Evolutionary conservation across 2,797 vertebrate genomes (phyloP), one percentile per base, ranked within the genome.

Genomic region (Sebastes iracundus): DNA sequence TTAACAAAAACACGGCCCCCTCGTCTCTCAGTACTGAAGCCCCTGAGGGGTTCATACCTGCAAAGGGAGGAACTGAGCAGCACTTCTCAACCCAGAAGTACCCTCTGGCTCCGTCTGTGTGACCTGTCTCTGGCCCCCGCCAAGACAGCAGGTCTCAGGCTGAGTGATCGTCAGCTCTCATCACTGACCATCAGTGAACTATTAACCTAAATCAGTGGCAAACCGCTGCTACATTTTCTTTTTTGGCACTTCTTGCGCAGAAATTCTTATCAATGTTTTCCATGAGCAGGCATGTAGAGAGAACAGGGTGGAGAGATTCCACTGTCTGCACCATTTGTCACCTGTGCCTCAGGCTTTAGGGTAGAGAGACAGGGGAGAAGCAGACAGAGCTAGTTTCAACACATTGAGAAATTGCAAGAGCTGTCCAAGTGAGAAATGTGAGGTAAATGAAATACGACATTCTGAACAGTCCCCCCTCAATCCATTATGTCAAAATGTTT

Each of bases 11-110:
- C 90, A 88, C 35, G 66, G 52, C 58, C 69, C 58, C 69, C 46
- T 61, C 79, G 11, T 78, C 85, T 79, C 80, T 84, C 81, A 81
- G 82, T 90, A 89, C 84, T 61, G 85, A 83, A 89, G 81, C 78
- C 88, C 92, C 94, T 1, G 62, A 86, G 93, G 94, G 92, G 65
- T 88, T 93, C 94, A 95, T 95, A 95, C 95, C 93, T 95, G 92
- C 82, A 81, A 66, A 90, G 91, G 93, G 93, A 93, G 95, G 93
- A 94, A 95, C 92, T 90, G 75, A 70, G 83, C 84, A 88, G 88
- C 88, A 92, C 88, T 91, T 92, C 82, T 93, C 82, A 90, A 93
- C 88, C 81, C 77, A 77, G 30, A 78, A 83, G 85, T 75, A 22
- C 82, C 91, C 94, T 90, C 88, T 78, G 90, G 93, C 87, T 85